Percentiles rank a stretch among this genome's conserved stretches.
Conservation (phyloP, 1,140 invertebrate genomes). For the Muscidifurax raptorellus region DNA sequence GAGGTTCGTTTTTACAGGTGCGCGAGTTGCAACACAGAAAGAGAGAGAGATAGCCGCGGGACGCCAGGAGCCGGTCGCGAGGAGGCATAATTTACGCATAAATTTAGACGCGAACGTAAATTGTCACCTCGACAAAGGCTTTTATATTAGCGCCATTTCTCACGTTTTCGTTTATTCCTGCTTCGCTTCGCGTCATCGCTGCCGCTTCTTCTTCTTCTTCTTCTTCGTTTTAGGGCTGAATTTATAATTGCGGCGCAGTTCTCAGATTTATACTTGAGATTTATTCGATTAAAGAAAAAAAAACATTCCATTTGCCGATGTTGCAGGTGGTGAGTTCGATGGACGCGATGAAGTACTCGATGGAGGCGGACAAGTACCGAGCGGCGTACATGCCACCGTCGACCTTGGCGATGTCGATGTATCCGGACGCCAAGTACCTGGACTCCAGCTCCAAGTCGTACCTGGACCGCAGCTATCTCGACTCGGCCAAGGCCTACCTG, state of each 20-base stretch:
- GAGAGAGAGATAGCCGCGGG: slow-evolving; percentile 18
- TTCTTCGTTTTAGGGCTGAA: not conserved
- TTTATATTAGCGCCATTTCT: slow-evolving; percentile 46
- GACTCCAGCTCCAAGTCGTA: slow-evolving; percentile 81
- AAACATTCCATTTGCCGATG: not conserved
- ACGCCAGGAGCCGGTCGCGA: slow-evolving; percentile 34
- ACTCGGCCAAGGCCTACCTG: slow-evolving; percentile 87
- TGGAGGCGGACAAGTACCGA: slow-evolving; percentile 85
- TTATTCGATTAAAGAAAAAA: too few species aligned
- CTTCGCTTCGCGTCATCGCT: not conserved
- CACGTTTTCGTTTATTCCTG: slow-evolving; percentile 25
- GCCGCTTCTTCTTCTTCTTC: not conserved
- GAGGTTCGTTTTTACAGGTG: slow-evolving; percentile 51
- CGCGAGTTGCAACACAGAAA: slow-evolving; percentile 12
- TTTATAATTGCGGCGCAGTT: not conserved
- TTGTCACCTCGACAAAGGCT: slow-evolving; percentile 48
- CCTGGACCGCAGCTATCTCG: slow-evolving; percentile 80
- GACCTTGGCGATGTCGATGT: slow-evolving; percentile 81
- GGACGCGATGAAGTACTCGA: slow-evolving; percentile 87
- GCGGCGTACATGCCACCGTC: slow-evolving; percentile 81
- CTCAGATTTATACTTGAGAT: not conserved
- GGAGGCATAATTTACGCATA: slow-evolving; percentile 51
- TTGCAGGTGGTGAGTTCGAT: slow-evolving; percentile 78
- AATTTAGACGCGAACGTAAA: slow-evolving; percentile 46
- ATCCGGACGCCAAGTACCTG: slow-evolving; percentile 81